These are phyloP conservation scores for Actenoides hombroni DNA, from an alignment of 2,113 vertebrate genomes.

Conservation along the genomic window DNA sequence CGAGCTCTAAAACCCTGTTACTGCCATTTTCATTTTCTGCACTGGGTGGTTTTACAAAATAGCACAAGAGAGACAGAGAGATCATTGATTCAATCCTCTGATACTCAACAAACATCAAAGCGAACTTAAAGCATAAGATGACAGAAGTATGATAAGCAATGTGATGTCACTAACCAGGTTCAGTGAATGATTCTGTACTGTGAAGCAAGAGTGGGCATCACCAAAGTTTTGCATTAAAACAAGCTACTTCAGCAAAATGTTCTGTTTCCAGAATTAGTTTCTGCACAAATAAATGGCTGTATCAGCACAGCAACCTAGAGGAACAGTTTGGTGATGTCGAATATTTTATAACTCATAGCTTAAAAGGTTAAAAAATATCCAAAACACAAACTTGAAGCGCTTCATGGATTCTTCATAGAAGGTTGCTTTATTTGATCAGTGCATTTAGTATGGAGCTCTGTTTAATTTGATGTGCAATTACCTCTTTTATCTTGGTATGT, in stretches of 20 bases:
- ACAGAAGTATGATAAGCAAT: constrained; percentile 76
- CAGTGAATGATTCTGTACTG: constrained; percentile 68
- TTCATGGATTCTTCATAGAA: constrained; percentile 39
- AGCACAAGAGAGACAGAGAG: not conserved
- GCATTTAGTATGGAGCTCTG: not conserved
- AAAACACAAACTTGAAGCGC: constrained; percentile 65
- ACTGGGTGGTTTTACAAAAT: not conserved
- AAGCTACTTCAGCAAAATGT: constrained; percentile 56
- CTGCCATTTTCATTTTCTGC: not conserved
- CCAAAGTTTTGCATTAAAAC: constrained; percentile 81
- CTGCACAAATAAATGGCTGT: constrained; percentile 49
- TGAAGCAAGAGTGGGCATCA: constrained; percentile 89
- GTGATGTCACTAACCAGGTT: constrained; percentile 80
- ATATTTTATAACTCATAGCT: constrained; percentile 69
- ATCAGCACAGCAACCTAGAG: constrained; percentile 44
- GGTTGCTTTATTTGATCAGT: constrained; percentile 70
- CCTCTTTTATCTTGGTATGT: not conserved
- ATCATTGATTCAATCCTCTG: constrained; percentile 85
- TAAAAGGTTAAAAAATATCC: constrained; percentile 69
- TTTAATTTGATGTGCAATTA: not conserved
- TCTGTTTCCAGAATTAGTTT: constrained; percentile 42
- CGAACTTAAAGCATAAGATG: constrained; percentile 84
- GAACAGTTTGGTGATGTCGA: constrained; percentile 75
- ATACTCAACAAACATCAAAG: constrained; percentile 70
- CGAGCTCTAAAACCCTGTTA: not conserved